phyloP scores from a whole-genome alignment of 37 sponge, comb jelly and placozoan species.

The Tethya wilhelma region DNA sequence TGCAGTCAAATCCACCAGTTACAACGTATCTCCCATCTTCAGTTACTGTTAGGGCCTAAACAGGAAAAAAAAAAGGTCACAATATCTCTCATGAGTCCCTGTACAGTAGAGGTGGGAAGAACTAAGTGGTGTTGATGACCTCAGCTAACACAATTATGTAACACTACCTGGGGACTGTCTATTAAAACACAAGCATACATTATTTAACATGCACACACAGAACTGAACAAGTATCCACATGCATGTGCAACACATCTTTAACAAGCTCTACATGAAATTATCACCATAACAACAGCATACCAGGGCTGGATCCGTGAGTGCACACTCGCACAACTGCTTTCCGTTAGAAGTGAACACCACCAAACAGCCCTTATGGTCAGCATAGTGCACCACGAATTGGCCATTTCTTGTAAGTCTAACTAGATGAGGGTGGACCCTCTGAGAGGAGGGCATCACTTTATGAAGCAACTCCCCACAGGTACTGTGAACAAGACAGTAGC shows the following conservation, averaged over 20 bases:
- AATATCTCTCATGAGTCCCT: no score
- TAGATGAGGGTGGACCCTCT: constrained; percentile 54
- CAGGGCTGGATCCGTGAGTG: constrained; percentile 51
- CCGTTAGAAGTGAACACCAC: constrained; percentile 81
- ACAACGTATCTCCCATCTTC: constrained; percentile 63
- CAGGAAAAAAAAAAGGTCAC: no score
- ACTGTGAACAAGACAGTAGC: constrained; percentile 60
- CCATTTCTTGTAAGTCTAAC: constrained; percentile 46
- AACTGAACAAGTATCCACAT: no score
- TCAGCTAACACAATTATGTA: no score
- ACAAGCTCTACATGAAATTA: no score
- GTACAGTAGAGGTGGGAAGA: no score
- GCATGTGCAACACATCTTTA: no score
- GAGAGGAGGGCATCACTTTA: constrained; percentile 36
- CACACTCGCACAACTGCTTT: constrained; percentile 38
- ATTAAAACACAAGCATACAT: no score
- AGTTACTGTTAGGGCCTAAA: constrained; percentile 62
- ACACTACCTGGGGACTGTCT: no score
- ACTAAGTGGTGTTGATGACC: no score
- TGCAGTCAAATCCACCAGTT: constrained; percentile 72
- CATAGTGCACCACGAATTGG: constrained; percentile 71
- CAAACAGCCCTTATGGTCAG: constrained; percentile 80
- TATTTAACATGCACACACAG: no score
- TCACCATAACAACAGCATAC: constrained; percentile 13
- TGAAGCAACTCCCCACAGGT: constrained; percentile 69